These are phyloP conservation scores for Aurelia aurita complex sp. Pacific DNA, from an alignment of 30 jellyfish, hydroid and myxozoan species.

Conservation along the genomic window DNA sequence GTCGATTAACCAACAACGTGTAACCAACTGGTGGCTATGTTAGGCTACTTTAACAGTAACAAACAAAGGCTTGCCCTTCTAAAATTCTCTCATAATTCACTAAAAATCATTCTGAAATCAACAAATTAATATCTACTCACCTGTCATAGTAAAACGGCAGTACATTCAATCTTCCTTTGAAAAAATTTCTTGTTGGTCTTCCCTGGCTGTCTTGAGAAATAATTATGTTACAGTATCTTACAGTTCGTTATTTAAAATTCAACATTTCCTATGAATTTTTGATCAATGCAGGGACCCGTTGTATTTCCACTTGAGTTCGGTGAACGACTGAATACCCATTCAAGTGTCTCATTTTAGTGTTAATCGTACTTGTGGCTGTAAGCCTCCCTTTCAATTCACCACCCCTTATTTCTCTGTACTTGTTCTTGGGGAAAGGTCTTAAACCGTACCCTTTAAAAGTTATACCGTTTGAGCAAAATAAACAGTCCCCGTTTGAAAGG, in stretches of 20 bases:
- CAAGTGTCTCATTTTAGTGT: constrained; percentile 47
- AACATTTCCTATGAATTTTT: constrained; percentile 40
- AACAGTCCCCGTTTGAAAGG: too few species aligned
- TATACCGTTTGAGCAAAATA: too few species aligned
- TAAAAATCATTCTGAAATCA: neutral
- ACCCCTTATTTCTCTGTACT: too few species aligned
- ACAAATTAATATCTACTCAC: neutral
- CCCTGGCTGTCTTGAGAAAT: neutral
- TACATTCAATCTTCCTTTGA: too few species aligned
- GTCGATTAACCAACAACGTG: too few species aligned
- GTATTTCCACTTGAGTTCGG: constrained; percentile 41
- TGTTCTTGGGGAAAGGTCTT: too few species aligned
- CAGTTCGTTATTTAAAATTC: constrained; percentile 50
- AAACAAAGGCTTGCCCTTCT: neutral
- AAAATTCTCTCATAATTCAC: neutral
- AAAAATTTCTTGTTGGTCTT: too few species aligned
- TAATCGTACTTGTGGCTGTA: constrained; percentile 31
- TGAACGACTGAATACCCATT: constrained; percentile 47
- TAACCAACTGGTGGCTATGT: constrained; percentile 23
- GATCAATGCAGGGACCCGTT: constrained; percentile 65
- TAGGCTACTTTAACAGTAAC: constrained; percentile 12
- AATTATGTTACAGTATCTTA: constrained; percentile 66
- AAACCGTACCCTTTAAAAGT: too few species aligned
- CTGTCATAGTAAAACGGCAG: constrained; percentile 4
- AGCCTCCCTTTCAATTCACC: constrained; percentile 35